These are phyloP conservation scores for Pholis gunnellus DNA, from an alignment of 2,113 vertebrate species.

Conservation along the genomic window DNA sequence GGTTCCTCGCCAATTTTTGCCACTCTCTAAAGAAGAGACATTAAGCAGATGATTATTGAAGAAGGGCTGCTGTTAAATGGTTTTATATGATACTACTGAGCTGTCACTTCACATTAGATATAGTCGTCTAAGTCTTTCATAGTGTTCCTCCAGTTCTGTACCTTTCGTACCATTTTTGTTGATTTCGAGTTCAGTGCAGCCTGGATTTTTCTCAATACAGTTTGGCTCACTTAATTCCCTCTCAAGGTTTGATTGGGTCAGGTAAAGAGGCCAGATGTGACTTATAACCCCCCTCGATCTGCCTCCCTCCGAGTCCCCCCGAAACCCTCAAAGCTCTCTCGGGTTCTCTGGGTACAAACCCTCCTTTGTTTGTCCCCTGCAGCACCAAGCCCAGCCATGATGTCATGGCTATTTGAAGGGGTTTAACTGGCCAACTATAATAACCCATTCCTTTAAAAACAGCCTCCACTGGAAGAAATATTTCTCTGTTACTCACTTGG, in stretches of 20 bases:
- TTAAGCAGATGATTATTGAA: constrained; percentile 35
- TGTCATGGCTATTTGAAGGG: constrained; percentile 84
- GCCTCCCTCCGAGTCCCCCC: constrained; percentile 66
- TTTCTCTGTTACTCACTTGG: constrained; percentile 81
- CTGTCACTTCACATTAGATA: constrained; percentile 16
- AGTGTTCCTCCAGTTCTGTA: not conserved
- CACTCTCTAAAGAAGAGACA: constrained; percentile 28
- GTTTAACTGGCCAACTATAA: constrained; percentile 85
- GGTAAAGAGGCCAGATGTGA: constrained; percentile 83
- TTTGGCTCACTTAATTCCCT: constrained; percentile 70
- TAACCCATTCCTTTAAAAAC: constrained; percentile 84
- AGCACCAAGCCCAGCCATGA: constrained; percentile 79
- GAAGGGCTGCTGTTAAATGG: not conserved
- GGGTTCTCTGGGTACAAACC: constrained; percentile 80
- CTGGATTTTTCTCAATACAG: constrained; percentile 35
- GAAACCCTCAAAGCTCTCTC: constrained; percentile 72
- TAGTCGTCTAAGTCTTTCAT: not conserved
- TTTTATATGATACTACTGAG: constrained; percentile 22
- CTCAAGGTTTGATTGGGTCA: constrained; percentile 71
- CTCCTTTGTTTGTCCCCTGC: constrained; percentile 83
- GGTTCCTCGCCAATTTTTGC: constrained; percentile 28
- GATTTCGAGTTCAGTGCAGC: constrained; percentile 31
- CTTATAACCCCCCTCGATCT: constrained; percentile 73
- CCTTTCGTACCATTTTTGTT: constrained; percentile 11
- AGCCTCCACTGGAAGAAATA: constrained; percentile 82